Conservation (phyloP, 2,888 invertebrate species). For the Catonia carolina region DNA sequence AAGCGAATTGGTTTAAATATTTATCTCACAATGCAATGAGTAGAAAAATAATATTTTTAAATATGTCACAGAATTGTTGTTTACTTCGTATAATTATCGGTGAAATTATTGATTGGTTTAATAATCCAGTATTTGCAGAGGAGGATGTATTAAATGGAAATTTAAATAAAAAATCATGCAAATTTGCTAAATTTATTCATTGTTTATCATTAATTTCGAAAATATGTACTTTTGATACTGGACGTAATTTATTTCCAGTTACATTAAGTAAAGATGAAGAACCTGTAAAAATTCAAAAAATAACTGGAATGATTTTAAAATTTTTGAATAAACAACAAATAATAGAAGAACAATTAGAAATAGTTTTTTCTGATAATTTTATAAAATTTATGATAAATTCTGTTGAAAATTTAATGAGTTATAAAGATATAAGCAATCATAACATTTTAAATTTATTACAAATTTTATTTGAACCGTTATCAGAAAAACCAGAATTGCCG, state of each 20-base stretch:
- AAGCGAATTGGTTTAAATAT: constrained; percentile 14
- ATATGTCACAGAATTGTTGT: constrained; percentile 9
- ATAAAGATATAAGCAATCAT: background rate
- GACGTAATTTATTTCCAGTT: constrained; percentile 18
- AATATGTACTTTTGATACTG: constrained; percentile 16
- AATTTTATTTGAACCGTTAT: background rate
- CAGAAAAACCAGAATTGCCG: background rate
- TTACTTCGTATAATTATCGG: constrained; percentile 14
- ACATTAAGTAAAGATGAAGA: constrained; percentile 16
- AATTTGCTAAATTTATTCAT: constrained; percentile 15
- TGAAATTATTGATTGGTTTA: constrained; percentile 16
- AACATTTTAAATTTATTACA: background rate
- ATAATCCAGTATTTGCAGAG: constrained; percentile 13
- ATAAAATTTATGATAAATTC: background rate
- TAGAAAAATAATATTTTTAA: constrained; percentile 12
- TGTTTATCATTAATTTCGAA: constrained; percentile 16
- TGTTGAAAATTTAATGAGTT: background rate
- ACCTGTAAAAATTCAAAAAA: constrained; percentile 12
- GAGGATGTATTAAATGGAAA: background rate
- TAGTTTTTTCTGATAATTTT: constrained; percentile 1
- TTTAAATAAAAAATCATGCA: background rate
- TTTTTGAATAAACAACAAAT: constrained; percentile 10
- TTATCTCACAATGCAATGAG: constrained; percentile 11
- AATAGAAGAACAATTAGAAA: constrained; percentile 4
- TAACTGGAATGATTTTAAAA: constrained; percentile 7